phyloP scores from a whole-genome alignment of 2,113 vertebrate genomes.

The Ceyx melanurus region DNA sequence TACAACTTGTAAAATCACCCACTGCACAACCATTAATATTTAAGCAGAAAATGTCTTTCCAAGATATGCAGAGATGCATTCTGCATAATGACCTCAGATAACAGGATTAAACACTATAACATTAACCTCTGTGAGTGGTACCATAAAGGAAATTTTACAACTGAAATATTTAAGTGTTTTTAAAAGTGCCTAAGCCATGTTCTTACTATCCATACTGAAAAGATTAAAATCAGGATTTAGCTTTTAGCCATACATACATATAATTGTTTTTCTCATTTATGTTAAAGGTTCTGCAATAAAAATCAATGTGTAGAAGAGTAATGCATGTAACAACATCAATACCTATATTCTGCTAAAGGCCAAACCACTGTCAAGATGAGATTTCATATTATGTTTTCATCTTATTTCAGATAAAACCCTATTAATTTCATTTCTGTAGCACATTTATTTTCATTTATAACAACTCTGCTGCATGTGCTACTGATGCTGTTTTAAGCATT shows the following conservation, averaged over 20 bases:
- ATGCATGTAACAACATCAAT: not conserved
- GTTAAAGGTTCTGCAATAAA: constrained; percentile 14
- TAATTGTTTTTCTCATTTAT: not conserved
- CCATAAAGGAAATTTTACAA: not conserved
- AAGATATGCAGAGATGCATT: not conserved
- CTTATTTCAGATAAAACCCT: not conserved
- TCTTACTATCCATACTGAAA: not conserved
- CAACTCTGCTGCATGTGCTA: not conserved
- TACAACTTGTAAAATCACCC: not conserved
- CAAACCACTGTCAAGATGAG: constrained; percentile 12
- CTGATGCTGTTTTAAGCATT: constrained; percentile 10
- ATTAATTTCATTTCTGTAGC: not conserved
- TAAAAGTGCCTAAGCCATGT: not conserved
- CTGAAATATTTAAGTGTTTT: not conserved
- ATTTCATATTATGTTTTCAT: not conserved
- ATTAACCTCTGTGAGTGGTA: not conserved
- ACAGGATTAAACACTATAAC: not conserved
- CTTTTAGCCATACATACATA: not conserved
- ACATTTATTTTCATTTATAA: constrained; percentile 6
- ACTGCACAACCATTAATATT: not conserved
- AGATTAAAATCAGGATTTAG: not conserved
- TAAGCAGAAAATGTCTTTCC: not conserved
- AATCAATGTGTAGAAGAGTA: constrained; percentile 1
- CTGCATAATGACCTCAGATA: not conserved
- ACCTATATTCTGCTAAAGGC: constrained; percentile 1